Evolutionary conservation across 1,140 invertebrate genomes (phyloP).

Genomic region (Plutomurus gul): DNA sequence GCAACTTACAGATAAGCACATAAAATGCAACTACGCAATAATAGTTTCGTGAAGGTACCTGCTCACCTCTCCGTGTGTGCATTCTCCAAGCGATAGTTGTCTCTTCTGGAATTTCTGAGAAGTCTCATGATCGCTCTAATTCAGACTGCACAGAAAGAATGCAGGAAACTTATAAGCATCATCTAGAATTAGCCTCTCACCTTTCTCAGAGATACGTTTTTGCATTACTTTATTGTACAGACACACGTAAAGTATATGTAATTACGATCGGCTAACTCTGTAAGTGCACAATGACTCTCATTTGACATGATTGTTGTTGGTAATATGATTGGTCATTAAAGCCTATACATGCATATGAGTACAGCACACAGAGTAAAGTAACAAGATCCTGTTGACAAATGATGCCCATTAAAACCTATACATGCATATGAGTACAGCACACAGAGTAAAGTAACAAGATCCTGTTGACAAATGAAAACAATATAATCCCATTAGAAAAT

Average conservation of each 20-base stretch:
- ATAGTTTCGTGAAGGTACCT: background rate
- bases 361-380: background rate
- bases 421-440: background rate
- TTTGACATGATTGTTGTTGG: no score
- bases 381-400: background rate
- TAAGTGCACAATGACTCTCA: no score
- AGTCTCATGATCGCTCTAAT: conserved; percentile 10
- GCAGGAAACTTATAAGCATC: conserved; percentile 9
- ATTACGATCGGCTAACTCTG: no score
- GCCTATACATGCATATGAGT: no score
- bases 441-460: background rate
- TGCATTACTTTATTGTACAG: no score
- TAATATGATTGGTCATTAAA: no score
- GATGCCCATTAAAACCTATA: no score
- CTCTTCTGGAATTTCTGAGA: background rate
- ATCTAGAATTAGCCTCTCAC: background rate
- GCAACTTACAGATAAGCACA: background rate
- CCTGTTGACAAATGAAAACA: background rate
- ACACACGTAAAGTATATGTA: no score
- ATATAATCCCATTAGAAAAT: background rate
- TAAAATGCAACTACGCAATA: background rate
- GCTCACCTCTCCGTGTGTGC: background rate
- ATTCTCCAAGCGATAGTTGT: background rate
- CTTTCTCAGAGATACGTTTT: background rate
- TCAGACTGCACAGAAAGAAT: background rate